phyloP scores from a whole-genome alignment of 2,113 vertebrate species.

The Engraulis encrasicolus region DNA sequence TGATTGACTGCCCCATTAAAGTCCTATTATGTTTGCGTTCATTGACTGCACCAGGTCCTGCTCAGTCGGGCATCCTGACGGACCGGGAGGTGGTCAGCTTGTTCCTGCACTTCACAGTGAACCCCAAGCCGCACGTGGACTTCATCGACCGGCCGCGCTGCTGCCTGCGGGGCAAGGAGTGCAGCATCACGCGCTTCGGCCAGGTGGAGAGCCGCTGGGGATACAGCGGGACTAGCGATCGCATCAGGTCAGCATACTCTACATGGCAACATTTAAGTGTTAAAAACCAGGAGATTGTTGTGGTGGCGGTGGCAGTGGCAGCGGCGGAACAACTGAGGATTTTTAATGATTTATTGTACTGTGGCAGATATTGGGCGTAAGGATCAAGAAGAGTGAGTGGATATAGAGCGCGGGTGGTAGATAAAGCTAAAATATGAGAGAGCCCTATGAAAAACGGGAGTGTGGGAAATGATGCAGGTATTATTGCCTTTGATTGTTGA shows the following conservation, averaged over 20 bases:
- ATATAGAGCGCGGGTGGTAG: too few relatives aligned
- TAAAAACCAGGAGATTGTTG: too few relatives aligned
- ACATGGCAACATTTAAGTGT: too few relatives aligned
- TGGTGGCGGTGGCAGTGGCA: too few relatives aligned
- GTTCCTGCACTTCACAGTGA: conserved; percentile 89
- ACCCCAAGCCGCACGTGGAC: conserved; percentile 86
- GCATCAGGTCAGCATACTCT: conserved; percentile 76
- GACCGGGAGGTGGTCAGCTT: conserved; percentile 88
- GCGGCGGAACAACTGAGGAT: too few relatives aligned
- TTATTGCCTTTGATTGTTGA: too few relatives aligned
- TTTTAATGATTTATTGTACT: too few relatives aligned
- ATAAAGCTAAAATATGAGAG: too few relatives aligned
- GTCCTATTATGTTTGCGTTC: not conserved
- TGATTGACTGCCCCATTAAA: not conserved
- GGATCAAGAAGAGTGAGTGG: too few relatives aligned
- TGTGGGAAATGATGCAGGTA: too few relatives aligned
- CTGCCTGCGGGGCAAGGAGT: conserved; percentile 88
- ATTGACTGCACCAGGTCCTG: conserved; percentile 73
- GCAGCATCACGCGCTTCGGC: conserved; percentile 88
- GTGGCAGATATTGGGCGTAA: too few relatives aligned
- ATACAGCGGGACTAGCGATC: conserved; percentile 89
- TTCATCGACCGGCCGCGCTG: conserved; percentile 88
- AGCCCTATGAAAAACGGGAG: too few relatives aligned
- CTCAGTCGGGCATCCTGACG: conserved; percentile 87
- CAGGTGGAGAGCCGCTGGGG: conserved; percentile 93